These are phyloP conservation scores for Neofelis nebulosa DNA, from an alignment of 2,113 vertebrate genomes.

Conservation along the genomic window DNA sequence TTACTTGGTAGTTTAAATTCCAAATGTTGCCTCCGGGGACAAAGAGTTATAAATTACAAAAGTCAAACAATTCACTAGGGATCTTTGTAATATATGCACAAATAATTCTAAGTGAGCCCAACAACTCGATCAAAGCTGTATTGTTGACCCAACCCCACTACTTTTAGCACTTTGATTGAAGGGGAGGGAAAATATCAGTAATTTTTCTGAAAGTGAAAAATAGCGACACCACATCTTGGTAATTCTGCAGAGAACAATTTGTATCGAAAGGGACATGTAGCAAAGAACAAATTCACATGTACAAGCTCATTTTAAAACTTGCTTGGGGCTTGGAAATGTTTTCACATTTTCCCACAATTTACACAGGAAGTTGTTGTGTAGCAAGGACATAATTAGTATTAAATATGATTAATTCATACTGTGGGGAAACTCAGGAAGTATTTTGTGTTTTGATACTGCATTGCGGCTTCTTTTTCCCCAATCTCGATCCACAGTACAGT, in stretches of 20 bases:
- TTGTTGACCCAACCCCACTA: neutral
- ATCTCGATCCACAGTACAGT: slow-evolving; percentile 72
- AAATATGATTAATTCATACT: slow-evolving; percentile 83
- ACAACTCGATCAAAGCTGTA: neutral
- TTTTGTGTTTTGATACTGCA: slow-evolving; percentile 75
- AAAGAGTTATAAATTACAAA: slow-evolving; percentile 37
- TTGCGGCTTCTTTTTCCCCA: slow-evolving; percentile 60
- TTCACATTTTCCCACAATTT: slow-evolving; percentile 83
- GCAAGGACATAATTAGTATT: slow-evolving; percentile 83
- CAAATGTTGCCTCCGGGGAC: neutral
- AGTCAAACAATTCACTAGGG: neutral
- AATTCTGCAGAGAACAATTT: slow-evolving; percentile 78
- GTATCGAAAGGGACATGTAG: slow-evolving; percentile 71
- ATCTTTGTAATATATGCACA: neutral
- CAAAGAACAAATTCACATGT: slow-evolving; percentile 75
- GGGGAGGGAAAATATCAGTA: neutral
- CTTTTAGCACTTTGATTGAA: slow-evolving; percentile 16
- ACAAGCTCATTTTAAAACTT: slow-evolving; percentile 66
- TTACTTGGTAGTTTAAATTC: slow-evolving; percentile 27
- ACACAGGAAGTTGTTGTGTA: slow-evolving; percentile 82
- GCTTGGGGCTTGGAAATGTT: slow-evolving; percentile 77
- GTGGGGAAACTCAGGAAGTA: slow-evolving; percentile 79
- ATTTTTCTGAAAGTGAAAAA: slow-evolving; percentile 78
- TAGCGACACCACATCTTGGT: slow-evolving; percentile 63
- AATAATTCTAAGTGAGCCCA: slow-evolving; percentile 13